Percentiles rank a stretch among this genome's conserved stretches.
Conservation (phyloP, 1,140 invertebrate species). For the Euborellia annulipes region DNA sequence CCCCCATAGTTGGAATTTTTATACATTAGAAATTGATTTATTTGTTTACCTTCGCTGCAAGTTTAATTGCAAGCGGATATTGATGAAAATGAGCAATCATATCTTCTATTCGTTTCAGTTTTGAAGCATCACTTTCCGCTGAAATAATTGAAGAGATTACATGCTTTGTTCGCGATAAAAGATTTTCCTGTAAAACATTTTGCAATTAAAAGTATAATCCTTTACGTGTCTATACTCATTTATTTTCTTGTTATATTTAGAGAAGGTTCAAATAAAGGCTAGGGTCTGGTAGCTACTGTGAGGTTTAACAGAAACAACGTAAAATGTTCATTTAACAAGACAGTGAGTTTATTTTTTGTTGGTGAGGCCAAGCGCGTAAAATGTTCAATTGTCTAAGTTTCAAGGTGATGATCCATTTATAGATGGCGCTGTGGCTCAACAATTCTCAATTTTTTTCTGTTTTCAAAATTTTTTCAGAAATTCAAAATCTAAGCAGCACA, state of each 20-base stretch:
- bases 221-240: no score
- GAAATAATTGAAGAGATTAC: constrained; percentile 43
- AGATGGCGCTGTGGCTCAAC: no score
- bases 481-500: no score
- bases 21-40: constrained; percentile 2
- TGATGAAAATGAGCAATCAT: constrained; percentile 50
- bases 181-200: constrained; percentile 33
- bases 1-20: no score
- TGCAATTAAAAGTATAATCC: not conserved
- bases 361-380: no score
- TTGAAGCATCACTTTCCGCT: constrained; percentile 39
- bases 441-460: no score
- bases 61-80: constrained; percentile 51
- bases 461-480: no score
- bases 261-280: not conserved
- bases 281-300: not conserved
- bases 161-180: constrained; percentile 46
- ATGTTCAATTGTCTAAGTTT: no score
- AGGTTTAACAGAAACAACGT: not conserved
- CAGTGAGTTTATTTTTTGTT: not conserved
- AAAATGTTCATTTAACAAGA: not conserved
- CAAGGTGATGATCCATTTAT: no score
- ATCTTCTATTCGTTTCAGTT: constrained; percentile 42
- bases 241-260: not conserved
- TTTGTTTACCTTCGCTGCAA: constrained; percentile 45